phyloP scores from a whole-genome alignment of 2,113 vertebrate genomes.

The Piliocolobus tephrosceles region DNA sequence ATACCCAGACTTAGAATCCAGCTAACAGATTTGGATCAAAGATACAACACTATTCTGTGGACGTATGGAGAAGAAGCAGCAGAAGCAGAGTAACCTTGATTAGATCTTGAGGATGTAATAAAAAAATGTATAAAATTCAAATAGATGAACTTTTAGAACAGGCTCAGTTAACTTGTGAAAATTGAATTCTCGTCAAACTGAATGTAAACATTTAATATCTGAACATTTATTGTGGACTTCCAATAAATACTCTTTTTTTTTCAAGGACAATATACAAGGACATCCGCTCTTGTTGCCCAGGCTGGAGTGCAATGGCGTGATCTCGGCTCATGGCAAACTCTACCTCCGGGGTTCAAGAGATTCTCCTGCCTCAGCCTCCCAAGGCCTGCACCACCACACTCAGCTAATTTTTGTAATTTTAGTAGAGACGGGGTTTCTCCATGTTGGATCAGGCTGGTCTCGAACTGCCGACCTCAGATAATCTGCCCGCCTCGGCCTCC shows the following conservation, averaged over 20 bases:
- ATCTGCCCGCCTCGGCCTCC: too few species aligned
- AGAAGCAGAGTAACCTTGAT: slow-evolving; percentile 94
- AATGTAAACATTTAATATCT: slow-evolving; percentile 80
- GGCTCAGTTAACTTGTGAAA: slow-evolving; percentile 81
- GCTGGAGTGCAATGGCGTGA: too few species aligned
- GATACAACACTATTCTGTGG: slow-evolving; percentile 98
- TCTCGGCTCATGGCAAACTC: too few species aligned
- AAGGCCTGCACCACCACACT: too few species aligned
- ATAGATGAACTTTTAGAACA: slow-evolving; percentile 96
- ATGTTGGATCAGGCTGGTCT: too few species aligned
- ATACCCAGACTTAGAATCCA: slow-evolving; percentile 91
- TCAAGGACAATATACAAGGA: too few species aligned
- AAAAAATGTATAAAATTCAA: slow-evolving; percentile 99
- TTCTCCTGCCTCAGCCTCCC: too few species aligned
- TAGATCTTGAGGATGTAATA: slow-evolving; percentile 98
- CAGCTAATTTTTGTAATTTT: too few species aligned
- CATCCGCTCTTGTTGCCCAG: too few species aligned
- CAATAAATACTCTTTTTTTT: slow-evolving; percentile 74
- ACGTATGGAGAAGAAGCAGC: slow-evolving; percentile 99
- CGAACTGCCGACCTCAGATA: too few species aligned
- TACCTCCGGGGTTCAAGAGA: too few species aligned
- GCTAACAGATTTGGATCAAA: slow-evolving; percentile 96
- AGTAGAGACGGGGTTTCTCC: too few species aligned
- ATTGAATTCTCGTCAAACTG: slow-evolving; percentile 48
- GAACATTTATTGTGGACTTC: slow-evolving; percentile 71